Evolutionary conservation across 2,888 invertebrate genomes (phyloP).

Genomic region (Apamea sordens): DNA sequence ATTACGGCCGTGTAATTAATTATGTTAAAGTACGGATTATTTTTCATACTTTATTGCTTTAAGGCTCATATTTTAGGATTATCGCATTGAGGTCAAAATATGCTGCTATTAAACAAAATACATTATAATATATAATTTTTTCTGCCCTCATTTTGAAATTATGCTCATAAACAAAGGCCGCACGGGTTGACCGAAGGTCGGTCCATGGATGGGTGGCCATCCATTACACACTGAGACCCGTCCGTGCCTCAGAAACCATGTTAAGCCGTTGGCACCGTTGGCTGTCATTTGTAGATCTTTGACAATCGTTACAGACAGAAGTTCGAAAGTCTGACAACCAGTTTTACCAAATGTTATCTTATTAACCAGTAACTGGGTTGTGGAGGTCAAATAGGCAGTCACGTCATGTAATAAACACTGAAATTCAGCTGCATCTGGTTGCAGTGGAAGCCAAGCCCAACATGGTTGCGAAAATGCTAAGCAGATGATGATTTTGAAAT

Average conservation of each 20-base stretch:
- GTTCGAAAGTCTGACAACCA: neutral
- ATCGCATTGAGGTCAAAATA: slow-evolving; percentile 3
- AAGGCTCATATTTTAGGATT: slow-evolving; percentile 33
- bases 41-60: slow-evolving; percentile 23
- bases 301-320: neutral
- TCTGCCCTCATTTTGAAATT: neutral
- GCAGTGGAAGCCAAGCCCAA: neutral
- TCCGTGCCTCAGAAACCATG: neutral
- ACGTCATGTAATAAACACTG: neutral
- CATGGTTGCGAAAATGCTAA: neutral
- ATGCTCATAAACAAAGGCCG: neutral
- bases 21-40: slow-evolving; percentile 12
- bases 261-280: neutral
- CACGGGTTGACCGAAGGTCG: neutral
- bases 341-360: neutral
- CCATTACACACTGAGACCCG: neutral
- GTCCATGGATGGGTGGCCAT: too few relatives aligned
- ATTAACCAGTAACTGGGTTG: too few relatives aligned
- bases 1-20: slow-evolving; percentile 29
- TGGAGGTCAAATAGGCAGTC: neutral
- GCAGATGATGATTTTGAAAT: neutral
- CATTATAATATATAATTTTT: neutral
- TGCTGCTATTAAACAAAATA: neutral
- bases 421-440: neutral
- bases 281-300: neutral